Conservation (phyloP, 2,797 vertebrate species). For the Parauchenoglanis ngamensis region DNA sequence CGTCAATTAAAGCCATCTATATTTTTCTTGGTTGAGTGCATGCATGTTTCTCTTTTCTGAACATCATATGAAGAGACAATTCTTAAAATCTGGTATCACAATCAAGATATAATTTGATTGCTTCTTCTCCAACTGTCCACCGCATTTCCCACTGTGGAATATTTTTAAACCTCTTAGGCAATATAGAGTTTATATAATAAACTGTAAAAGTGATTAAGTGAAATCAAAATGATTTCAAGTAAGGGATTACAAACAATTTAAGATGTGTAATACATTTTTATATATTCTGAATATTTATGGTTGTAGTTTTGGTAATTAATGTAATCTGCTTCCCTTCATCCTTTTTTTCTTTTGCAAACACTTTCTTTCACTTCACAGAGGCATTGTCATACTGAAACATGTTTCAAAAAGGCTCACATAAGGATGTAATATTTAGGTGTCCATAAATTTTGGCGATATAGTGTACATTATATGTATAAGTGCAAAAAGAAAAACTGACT, state of each 20-base stretch:
- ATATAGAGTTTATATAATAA: neutral
- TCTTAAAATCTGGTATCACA: neutral
- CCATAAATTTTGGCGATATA: neutral
- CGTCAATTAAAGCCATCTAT: neutral
- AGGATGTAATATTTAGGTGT: neutral
- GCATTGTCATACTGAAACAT: neutral
- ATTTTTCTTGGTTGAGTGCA: too few relatives aligned
- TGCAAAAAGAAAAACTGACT: constrained; percentile 68
- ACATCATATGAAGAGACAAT: neutral
- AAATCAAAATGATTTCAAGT: neutral
- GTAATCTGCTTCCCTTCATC: too few relatives aligned
- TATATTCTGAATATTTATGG: neutral
- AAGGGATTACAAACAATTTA: neutral
- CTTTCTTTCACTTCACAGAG: neutral
- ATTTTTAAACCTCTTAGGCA: neutral
- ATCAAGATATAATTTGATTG: neutral
- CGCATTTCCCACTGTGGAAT: neutral
- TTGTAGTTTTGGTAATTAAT: neutral
- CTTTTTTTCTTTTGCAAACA: too few relatives aligned
- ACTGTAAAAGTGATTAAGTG: neutral
- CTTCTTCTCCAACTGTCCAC: neutral
- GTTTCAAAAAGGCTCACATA: neutral
- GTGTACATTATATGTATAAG: neutral
- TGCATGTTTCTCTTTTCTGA: neutral
- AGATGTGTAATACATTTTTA: neutral